Evolutionary conservation across 2,797 vertebrate species (phyloP).

Genomic region (Muscicapa comitata): DNA sequence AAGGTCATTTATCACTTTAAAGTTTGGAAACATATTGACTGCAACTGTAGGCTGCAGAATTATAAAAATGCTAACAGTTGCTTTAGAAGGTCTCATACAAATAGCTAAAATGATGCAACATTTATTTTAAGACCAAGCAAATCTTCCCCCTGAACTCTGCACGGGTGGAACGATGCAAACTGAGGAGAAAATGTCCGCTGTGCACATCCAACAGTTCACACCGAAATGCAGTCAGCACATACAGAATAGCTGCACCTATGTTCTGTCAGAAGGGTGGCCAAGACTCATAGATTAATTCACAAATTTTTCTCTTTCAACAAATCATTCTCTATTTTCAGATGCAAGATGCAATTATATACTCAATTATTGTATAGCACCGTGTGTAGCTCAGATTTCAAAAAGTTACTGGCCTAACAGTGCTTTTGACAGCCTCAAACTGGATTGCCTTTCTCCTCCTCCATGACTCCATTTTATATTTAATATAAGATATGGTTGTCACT

Average conservation of each 20-base stretch:
- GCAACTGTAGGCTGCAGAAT: not conserved
- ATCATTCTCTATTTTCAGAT: not conserved
- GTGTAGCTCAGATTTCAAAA: not conserved
- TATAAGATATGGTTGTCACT: conserved; percentile 7
- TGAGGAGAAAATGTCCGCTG: conserved; percentile 42
- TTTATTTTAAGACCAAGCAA: not conserved
- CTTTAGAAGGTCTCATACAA: not conserved
- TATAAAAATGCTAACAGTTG: not conserved
- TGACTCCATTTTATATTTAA: conserved; percentile 38
- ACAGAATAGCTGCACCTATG: not conserved
- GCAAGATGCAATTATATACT: not conserved
- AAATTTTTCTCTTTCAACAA: not conserved
- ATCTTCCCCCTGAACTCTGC: not conserved
- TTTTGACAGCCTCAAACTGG: not conserved
- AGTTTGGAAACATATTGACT: not conserved
- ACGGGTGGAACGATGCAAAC: not conserved
- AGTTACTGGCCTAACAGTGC: not conserved
- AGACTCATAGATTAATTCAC: not conserved
- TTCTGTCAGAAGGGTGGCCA: not conserved
- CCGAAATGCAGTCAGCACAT: not conserved
- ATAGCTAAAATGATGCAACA: not conserved
- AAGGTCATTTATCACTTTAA: not conserved
- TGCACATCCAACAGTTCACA: not conserved
- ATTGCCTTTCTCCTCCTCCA: not conserved
- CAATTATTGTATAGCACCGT: fast-evolving